Conservation (phyloP, 2,113 vertebrate genomes). For the Trachemys scripta region DNA sequence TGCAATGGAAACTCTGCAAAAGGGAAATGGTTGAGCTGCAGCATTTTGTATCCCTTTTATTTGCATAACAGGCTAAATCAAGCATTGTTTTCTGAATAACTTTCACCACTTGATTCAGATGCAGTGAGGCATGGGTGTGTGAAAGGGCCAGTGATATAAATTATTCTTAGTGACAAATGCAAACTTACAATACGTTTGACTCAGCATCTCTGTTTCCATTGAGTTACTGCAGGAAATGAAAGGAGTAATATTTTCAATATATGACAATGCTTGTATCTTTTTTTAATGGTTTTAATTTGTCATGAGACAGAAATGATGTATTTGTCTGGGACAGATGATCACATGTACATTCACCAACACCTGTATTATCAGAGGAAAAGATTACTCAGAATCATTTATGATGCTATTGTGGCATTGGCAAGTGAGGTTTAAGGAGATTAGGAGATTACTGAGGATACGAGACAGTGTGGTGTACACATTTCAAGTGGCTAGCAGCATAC, state of each 20-base stretch:
- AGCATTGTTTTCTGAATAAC: conserved; percentile 7
- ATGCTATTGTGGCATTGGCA: not conserved
- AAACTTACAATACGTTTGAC: conserved; percentile 57
- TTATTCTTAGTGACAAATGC: conserved; percentile 69
- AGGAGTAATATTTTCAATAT: conserved; percentile 1
- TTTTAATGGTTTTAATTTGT: conserved; percentile 7
- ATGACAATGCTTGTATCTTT: conserved; percentile 9
- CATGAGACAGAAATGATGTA: not conserved
- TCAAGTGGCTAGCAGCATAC: not conserved
- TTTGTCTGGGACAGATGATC: not conserved
- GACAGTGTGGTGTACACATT: not conserved
- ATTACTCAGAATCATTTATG: conserved; percentile 31
- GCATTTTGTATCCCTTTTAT: not conserved
- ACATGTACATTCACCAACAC: not conserved
- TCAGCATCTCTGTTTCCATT: conserved; percentile 9
- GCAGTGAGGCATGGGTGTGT: conserved; percentile 4
- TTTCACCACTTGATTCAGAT: conserved; percentile 35
- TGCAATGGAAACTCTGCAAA: conserved; percentile 9
- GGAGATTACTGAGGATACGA: not conserved
- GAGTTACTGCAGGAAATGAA: conserved; percentile 22
- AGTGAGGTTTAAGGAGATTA: not conserved
- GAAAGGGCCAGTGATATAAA: not conserved
- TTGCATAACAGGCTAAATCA: conserved; percentile 68
- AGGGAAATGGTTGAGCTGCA: not conserved
- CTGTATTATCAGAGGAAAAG: not conserved